Evolutionary conservation across 1,140 invertebrate species (phyloP).

Genomic region (Caerostris darwini): DNA sequence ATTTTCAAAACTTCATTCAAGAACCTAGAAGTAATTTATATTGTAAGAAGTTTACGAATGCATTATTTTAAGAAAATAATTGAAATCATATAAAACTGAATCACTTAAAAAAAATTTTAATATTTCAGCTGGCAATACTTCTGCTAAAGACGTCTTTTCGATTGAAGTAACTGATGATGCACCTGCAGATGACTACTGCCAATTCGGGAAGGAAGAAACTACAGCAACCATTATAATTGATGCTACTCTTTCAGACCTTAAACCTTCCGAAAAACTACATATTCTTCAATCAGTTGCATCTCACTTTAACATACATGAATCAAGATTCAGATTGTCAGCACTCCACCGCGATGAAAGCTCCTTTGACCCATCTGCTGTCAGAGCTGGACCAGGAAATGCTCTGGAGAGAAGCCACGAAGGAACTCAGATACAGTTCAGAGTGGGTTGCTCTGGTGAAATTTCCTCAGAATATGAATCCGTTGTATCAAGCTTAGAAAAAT

Average conservation of each 20-base stretch:
- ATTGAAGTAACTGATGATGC: slow-evolving; percentile 83
- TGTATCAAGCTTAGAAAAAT: slow-evolving; percentile 85
- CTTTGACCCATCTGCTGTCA: slow-evolving; percentile 83
- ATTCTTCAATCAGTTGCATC: slow-evolving; percentile 79
- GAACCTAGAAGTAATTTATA: too few relatives aligned
- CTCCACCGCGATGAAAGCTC: slow-evolving; percentile 79
- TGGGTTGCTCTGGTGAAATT: slow-evolving; percentile 87
- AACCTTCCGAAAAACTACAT: slow-evolving; percentile 78
- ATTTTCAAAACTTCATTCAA: too few relatives aligned
- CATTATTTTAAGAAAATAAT: too few relatives aligned
- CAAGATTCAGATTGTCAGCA: slow-evolving; percentile 30
- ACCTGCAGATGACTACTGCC: slow-evolving; percentile 79
- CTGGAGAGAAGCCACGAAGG: slow-evolving; percentile 83
- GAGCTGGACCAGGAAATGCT: slow-evolving; percentile 85
- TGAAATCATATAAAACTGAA: too few relatives aligned
- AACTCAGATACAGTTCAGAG: slow-evolving; percentile 85
- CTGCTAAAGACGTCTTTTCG: slow-evolving; percentile 84
- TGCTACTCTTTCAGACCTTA: slow-evolving; percentile 80
- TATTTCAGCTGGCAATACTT: slow-evolving; percentile 80
- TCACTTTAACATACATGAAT: slow-evolving; percentile 79
- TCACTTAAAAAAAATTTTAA: slow-evolving; percentile 45
- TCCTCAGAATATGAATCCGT: slow-evolving; percentile 83
- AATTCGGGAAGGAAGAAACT: slow-evolving; percentile 80
- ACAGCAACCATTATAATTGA: slow-evolving; percentile 81
- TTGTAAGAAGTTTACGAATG: too few relatives aligned